Evolutionary conservation across 2,888 invertebrate species (phyloP).

Genomic region (Patella ulyssiponensis): DNA sequence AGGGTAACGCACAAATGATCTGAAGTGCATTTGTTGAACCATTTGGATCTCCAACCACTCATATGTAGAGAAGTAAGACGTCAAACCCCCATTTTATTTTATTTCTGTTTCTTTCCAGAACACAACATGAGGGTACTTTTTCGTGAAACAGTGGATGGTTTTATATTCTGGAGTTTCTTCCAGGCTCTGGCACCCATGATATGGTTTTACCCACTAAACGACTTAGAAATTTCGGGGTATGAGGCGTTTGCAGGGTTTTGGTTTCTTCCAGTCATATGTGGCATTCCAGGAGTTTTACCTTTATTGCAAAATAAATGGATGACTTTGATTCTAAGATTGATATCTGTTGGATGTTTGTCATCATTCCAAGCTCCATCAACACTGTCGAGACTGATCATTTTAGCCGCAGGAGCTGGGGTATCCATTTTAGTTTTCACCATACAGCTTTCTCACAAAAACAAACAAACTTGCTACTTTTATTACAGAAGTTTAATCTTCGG

Average conservation of each 20-base stretch:
- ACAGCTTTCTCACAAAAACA: slow-evolving; percentile 60
- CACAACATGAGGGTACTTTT: not conserved
- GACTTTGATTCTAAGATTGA: slow-evolving; percentile 55
- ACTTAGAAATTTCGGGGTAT: slow-evolving; percentile 72
- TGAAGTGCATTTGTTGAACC: no score
- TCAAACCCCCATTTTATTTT: not conserved
- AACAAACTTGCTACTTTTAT: slow-evolving; percentile 52
- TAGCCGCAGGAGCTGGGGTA: slow-evolving; percentile 64
- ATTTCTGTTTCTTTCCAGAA: not conserved
- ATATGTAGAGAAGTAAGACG: not conserved
- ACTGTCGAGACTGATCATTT: slow-evolving; percentile 59
- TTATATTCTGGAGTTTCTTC: slow-evolving; percentile 71
- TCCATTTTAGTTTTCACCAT: slow-evolving; percentile 64
- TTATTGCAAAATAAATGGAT: slow-evolving; percentile 53
- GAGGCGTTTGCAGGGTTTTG: slow-evolving; percentile 68
- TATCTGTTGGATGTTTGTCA: slow-evolving; percentile 56
- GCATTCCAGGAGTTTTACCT: slow-evolving; percentile 45
- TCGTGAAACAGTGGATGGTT: slow-evolving; percentile 47
- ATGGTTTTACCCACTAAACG: slow-evolving; percentile 73
- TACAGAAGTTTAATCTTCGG: slow-evolving; percentile 69
- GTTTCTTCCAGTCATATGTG: slow-evolving; percentile 61
- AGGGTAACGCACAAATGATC: no score
- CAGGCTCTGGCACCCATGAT: slow-evolving; percentile 71
- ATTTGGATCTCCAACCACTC: no score
- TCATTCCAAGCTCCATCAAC: slow-evolving; percentile 70